Base-by-base conservation (phyloP, 1,140 invertebrate genomes). In the Elysia chlorotica region DNA sequence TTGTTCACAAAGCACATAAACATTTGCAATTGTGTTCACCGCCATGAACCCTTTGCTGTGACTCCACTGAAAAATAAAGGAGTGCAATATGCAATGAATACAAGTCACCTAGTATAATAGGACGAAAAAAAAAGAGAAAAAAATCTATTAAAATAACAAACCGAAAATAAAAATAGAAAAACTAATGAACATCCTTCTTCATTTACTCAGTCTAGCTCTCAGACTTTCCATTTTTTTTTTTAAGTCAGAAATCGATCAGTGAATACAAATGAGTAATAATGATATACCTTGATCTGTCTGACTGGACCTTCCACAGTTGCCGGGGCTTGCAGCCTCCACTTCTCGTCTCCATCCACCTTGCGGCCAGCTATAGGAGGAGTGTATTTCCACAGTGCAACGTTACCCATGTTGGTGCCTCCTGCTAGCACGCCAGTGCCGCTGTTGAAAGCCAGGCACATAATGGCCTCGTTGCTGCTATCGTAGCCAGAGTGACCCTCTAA, bases 331-430 rank as follows among this genome's bases (percentile, higher is more conserved):
- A 91, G 83, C 71, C 87, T 86, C 87, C 89, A 91, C 53, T 86
- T 85, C 56, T 87, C 85, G 41, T 88, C 85, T 31, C 86, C 83
- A 38, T 86, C 85, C 19, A 79, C 76, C 56, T 79, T 79, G 38
- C 76, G 78, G 14, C 75, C 76, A 1, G 67, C 69, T 5, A 66
- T 54, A 6, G 77, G 77, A 76, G 81, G 79, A 76, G 83, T 86
- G 62, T 89, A 89, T 83, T 92, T 90, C 97, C 97, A 99, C 71
- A 98, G 92, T 61, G 95, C 95, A 19, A 99, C 89, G 79, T 93
- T 92, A 10, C 96, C 96, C 78, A 93, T 90, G 81, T 94, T 95
- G n/a, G 96, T 97, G 21, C 95, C 96, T 71, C 92, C 96, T 79
- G 94, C 95, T 19, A 99, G 84, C 5, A 90, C 84, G 41, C 89